Conservation (phyloP, 2,113 vertebrate species). For the Lampris incognitus region DNA sequence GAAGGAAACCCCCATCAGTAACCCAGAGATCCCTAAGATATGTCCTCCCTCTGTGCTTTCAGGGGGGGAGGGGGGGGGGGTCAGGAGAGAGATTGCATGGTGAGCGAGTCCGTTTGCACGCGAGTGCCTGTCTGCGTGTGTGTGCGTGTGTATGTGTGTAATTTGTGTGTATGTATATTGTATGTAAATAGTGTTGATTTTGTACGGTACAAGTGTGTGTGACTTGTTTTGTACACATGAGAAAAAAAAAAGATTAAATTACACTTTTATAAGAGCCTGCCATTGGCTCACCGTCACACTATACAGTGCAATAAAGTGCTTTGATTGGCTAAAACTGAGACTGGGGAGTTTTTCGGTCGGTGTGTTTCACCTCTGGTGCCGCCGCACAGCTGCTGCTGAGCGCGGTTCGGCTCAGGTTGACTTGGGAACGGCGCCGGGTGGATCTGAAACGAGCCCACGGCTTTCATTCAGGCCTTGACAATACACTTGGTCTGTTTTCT, state of each 20-base stretch:
- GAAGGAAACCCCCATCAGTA: slow-evolving; percentile 52
- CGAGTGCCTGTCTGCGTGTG: slow-evolving; percentile 7
- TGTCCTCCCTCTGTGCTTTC: slow-evolving; percentile 42
- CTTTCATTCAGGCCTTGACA: too few relatives aligned
- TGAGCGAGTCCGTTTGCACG: slow-evolving; percentile 32
- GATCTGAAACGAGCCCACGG: too few relatives aligned
- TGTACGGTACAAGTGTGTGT: slow-evolving; percentile 87
- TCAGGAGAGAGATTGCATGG: slow-evolving; percentile 47
- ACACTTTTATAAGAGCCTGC: slow-evolving; percentile 87
- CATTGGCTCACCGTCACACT: slow-evolving; percentile 81
- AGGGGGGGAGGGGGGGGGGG: slow-evolving; percentile 30
- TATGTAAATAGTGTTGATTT: slow-evolving; percentile 88
- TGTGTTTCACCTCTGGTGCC: neutral
- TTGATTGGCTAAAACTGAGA: slow-evolving; percentile 80
- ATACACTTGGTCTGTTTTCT: too few relatives aligned
- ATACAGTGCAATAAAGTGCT: slow-evolving; percentile 88
- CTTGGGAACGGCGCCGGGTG: too few relatives aligned
- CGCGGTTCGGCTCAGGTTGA: too few relatives aligned
- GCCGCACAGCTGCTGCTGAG: too few relatives aligned
- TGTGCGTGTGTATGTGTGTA: neutral
- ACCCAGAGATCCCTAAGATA: slow-evolving; percentile 14
- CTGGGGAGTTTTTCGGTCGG: slow-evolving; percentile 17
- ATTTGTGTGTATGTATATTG: slow-evolving; percentile 77
- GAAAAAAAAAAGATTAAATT: slow-evolving; percentile 80
- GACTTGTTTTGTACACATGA: slow-evolving; percentile 88